These are phyloP conservation scores for Andinoacara biseriatus DNA, from an alignment of 2,113 vertebrate genomes.

Conservation along the genomic window DNA sequence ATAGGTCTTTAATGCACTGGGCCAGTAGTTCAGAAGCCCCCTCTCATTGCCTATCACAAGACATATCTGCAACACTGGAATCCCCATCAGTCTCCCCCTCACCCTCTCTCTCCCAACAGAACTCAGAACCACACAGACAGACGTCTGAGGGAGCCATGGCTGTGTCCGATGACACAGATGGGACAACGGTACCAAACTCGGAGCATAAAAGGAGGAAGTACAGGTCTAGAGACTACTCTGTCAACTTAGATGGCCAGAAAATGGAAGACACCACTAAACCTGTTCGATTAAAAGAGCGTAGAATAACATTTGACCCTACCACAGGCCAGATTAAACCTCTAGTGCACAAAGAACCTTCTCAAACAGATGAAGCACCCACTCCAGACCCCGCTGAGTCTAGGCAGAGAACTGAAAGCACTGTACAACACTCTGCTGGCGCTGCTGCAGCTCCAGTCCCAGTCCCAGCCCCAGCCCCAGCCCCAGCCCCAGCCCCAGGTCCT, in stretches of 20 bases:
- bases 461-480: conserved; percentile 77
- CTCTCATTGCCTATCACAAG: conserved; percentile 75
- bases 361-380: conserved; percentile 78
- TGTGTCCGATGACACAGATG: conserved; percentile 83
- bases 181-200: conserved; percentile 76
- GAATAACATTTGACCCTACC: conserved; percentile 95
- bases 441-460: conserved; percentile 84
- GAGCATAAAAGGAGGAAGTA: conserved; percentile 94
- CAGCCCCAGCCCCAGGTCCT: conserved; percentile 75
- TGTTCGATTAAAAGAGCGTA: conserved; percentile 97
- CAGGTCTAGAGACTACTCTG: conserved; percentile 90
- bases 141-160: conserved; percentile 75
- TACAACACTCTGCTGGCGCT: conserved; percentile 71
- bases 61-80: conserved; percentile 77
- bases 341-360: conserved; percentile 91
- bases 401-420: conserved; percentile 87
- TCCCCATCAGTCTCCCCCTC: conserved; percentile 73
- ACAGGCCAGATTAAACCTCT: conserved; percentile 98
- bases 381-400: conserved; percentile 79
- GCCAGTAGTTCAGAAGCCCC: conserved; percentile 78
- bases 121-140: conserved; percentile 73
- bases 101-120: conserved; percentile 70
- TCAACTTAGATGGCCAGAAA: conserved; percentile 90
- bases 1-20: conserved; percentile 81
- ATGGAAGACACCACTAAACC: conserved; percentile 91